Base-by-base conservation (phyloP, 2,113 vertebrate genomes). In the Thinocorus orbignyianus region DNA sequence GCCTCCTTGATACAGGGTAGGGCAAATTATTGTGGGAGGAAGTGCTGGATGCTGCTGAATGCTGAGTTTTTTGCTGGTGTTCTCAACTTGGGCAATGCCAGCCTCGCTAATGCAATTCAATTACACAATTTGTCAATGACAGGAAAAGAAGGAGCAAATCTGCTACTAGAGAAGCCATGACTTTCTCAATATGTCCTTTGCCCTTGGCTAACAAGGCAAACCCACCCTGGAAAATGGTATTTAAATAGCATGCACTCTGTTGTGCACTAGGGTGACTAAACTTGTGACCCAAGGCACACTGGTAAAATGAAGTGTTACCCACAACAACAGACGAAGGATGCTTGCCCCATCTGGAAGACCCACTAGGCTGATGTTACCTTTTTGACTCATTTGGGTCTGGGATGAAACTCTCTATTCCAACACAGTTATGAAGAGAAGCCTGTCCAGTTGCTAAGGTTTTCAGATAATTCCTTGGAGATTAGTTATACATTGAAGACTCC, bases 251-350 rank as follows among this genome's bases (percentile, higher is more conserved):
- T 13, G 28, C 20, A 13, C 24, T 7, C 7, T 33, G 9, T 57
- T 61, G 39, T 1, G 2, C 16, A 4, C 37, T 7, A 22, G 46
- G 60, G n/a, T 52, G 37, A 23, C 39, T 35, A 33, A 68, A 24
- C 10, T 24, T 2, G 1, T 49, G 42, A 49, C 22, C 11, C 33
- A 33, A 69, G 42, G 48, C 60, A 79, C 19, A 0, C 16, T 17
- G 44, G 11, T 78, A 55, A 41, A 84, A 42, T 0, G 4, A 62
- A 48, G 31, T 3, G 1, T 74, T 9, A 8, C 11, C 11, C 55
- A 23, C 17, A 42, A 37, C 0, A 0, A 11, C 7, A 30, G 20
- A 15, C 20, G n/a, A 33, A 61, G 35, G 15, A 46, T 1, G 6
- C 17, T 6, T 83, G 77, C 42, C 39, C 7, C 42, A 18, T 25